phyloP scores from a whole-genome alignment of 2,888 invertebrate species.

The Macaria liturata region DNA sequence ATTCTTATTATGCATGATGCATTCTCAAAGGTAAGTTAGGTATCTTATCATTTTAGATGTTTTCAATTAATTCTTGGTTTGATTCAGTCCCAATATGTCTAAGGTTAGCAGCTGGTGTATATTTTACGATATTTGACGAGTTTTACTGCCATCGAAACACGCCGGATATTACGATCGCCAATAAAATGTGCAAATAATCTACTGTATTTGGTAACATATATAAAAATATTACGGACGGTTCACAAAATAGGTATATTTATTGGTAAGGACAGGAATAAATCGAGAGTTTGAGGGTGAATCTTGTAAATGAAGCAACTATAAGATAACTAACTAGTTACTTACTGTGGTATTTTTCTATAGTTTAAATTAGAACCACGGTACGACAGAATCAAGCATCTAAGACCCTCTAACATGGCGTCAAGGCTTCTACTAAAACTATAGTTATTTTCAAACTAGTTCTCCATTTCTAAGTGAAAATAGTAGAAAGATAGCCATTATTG shows the following conservation, averaged over 20 bases:
- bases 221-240: conserved; percentile 21
- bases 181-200: conserved; percentile 51
- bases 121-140: conserved; percentile 57
- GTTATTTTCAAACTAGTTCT: too few species aligned
- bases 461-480: background rate
- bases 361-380: too few species aligned
- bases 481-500: conserved; percentile 13
- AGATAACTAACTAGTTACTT: too few species aligned
- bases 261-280: background rate
- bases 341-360: too few species aligned
- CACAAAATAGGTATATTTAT: conserved; percentile 14
- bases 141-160: conserved; percentile 40
- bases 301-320: background rate
- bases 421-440: too few species aligned
- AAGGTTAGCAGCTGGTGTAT: conserved; percentile 14
- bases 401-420: too few species aligned
- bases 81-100: conserved; percentile 6
- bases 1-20: too few species aligned
- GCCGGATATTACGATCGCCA: conserved; percentile 53
- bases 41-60: too few species aligned
- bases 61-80: conserved; percentile 1
- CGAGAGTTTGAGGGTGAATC: background rate
- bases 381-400: too few species aligned
- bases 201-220: conserved; percentile 31
- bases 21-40: too few species aligned